Base-by-base conservation (phyloP, 2,113 vertebrate species). In the Origma solitaria region DNA sequence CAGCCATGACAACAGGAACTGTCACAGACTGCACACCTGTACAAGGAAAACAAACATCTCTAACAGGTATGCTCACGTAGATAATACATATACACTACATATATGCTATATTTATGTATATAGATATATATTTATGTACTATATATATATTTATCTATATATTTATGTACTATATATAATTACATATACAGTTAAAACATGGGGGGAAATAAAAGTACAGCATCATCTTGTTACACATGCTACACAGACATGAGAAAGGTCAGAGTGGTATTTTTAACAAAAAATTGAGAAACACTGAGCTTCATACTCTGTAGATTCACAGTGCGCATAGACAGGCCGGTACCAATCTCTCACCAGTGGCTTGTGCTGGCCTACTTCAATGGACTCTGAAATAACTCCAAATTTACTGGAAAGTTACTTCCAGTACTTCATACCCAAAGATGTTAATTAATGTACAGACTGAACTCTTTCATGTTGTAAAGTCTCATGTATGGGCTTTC, bases 1-100 rank as follows among this genome's bases (percentile, higher is more conserved):
- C 98, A 57, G 99, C 98, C 99, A 99, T 99, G 65, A 66, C 33
- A n/a, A 51, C 50, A 80, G 40, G 7, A 22, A 28, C 64, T 44
- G 78, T 24, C 40, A 66, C 57, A 11, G 53, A 22, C 37, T 80
- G 33, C 38, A 91, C 40, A 86, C 30, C 94, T 96, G 77, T 27
- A 24, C 19, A 51, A 45, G 42, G 42, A n/a, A 50, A 65, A 70
- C 15, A 84, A 56, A 50, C 9, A 54, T 17, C 53, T 71, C 45
- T 35, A 37, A 35, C 33, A 66, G 31, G 17, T 13, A 33, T 68
- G 22, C 7, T 57, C 56, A 61, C 20, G 11, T 18, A 66, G 9
- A 3, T 24, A 51, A 42, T 9, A 73, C 2, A 49, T 15, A 78
- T 0, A 72, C 4, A 13, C n/a, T 31, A 15, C 6, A 25, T 3